These are phyloP conservation scores for Meriones psammophilus DNA, from an alignment of 2,797 vertebrate species.

Conservation along the genomic window DNA sequence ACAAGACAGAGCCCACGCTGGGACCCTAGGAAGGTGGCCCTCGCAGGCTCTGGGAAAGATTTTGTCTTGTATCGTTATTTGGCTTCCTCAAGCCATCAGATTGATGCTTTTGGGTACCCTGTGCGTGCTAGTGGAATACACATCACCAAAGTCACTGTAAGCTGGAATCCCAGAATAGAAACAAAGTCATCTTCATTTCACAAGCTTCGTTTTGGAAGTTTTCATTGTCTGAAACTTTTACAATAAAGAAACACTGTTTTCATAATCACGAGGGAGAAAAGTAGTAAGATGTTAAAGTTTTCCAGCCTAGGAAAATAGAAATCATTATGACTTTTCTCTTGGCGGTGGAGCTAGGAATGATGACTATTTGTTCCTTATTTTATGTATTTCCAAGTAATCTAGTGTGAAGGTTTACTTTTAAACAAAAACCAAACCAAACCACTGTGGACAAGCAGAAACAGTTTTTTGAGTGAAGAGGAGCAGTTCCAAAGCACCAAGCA, in stretches of 20 bases:
- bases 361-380: background rate
- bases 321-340: constrained; percentile 1
- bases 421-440: background rate
- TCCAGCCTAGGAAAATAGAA: background rate
- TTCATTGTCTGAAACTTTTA: background rate
- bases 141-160: background rate
- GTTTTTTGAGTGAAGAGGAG: background rate
- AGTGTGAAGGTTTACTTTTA: background rate
- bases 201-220: background rate
- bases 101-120: background rate
- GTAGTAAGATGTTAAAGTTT: background rate
- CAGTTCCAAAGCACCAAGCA: background rate
- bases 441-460: background rate
- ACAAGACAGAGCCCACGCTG: background rate
- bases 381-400: background rate
- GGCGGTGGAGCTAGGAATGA: background rate
- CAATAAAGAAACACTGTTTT: background rate
- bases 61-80: background rate
- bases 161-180: background rate
- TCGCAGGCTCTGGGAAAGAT: background rate
- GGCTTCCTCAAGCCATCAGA: background rate
- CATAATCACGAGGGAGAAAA: background rate
- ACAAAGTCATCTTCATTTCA: background rate
- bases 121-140: background rate
- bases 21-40: accelerated